These are phyloP conservation scores for Elymnias hypermnestra DNA, from an alignment of 1,140 invertebrate species.

Conservation along the genomic window DNA sequence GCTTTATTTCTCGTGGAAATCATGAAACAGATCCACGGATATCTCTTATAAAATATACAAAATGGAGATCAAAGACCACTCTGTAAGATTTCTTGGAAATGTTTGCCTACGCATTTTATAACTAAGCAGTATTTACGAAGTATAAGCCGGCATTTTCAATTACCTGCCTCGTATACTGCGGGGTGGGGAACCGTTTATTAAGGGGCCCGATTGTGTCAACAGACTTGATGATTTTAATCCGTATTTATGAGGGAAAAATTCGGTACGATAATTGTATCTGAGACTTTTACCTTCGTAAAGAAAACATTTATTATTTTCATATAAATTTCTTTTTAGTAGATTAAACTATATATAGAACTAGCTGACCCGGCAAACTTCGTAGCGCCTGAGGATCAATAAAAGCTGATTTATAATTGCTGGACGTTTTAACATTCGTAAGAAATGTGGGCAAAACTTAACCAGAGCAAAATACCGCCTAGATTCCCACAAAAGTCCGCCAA, in stretches of 20 bases:
- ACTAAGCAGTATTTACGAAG: slow-evolving; percentile 15
- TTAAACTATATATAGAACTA: no score
- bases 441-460: no score
- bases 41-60: not conserved
- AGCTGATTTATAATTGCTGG: no score
- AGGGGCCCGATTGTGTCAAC: slow-evolving; percentile 4
- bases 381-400: no score
- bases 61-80: slow-evolving; percentile 12
- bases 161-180: slow-evolving; percentile 10
- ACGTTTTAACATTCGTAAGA: no score
- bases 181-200: slow-evolving; percentile 8
- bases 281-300: no score
- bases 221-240: slow-evolving; percentile 8
- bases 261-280: not conserved
- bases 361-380: no score
- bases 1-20: no score
- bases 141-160: slow-evolving; percentile 21
- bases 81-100: slow-evolving; percentile 11
- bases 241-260: slow-evolving; percentile 1
- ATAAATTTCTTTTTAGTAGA: no score
- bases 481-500: no score
- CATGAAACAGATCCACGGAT: not conserved
- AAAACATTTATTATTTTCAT: no score
- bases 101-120: slow-evolving; percentile 21
- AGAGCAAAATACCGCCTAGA: no score